Evolutionary conservation across 1,140 invertebrate genomes (phyloP).

Genomic region (Helicoverpa zea): DNA sequence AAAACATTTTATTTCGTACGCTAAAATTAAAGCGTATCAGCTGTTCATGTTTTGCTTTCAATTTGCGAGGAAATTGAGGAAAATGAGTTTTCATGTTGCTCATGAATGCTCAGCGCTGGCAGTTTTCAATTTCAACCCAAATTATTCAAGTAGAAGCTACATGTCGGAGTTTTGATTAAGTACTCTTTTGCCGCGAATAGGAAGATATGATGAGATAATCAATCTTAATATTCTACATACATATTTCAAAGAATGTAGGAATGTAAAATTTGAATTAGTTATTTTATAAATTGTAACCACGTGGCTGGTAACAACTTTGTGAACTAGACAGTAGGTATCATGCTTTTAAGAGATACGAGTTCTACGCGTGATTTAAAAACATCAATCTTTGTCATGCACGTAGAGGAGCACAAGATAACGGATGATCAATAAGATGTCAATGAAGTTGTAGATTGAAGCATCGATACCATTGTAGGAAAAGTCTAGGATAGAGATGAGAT

Average conservation of each 20-base stretch:
- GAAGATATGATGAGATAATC: not conserved
- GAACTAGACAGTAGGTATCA: not conserved
- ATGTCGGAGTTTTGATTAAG: conserved; percentile 16
- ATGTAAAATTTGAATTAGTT: not conserved
- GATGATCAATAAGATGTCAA: conserved; percentile 3
- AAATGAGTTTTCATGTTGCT: conserved; percentile 35
- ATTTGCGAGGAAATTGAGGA: not conserved
- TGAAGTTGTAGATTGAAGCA: not conserved
- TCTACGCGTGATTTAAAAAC: not conserved
- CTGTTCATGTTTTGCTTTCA: conserved; percentile 14
- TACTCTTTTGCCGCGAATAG: not conserved
- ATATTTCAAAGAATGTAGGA: not conserved
- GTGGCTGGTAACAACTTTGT: too few species aligned
- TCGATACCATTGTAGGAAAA: too few species aligned
- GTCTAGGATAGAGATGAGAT: too few species aligned
- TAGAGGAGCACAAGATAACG: conserved; percentile 17
- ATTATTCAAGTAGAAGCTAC: conserved; percentile 20
- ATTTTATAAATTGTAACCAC: too few species aligned
- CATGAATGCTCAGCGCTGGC: not conserved
- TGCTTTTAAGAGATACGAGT: not conserved
- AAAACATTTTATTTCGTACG: conserved; percentile 23
- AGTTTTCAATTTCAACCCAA: conserved; percentile 10
- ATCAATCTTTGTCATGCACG: conserved; percentile 15
- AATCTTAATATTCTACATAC: not conserved
- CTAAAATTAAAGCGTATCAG: conserved; percentile 28